Conservation (phyloP, 2,888 invertebrate genomes). For the Lycocerus yunnanus region DNA sequence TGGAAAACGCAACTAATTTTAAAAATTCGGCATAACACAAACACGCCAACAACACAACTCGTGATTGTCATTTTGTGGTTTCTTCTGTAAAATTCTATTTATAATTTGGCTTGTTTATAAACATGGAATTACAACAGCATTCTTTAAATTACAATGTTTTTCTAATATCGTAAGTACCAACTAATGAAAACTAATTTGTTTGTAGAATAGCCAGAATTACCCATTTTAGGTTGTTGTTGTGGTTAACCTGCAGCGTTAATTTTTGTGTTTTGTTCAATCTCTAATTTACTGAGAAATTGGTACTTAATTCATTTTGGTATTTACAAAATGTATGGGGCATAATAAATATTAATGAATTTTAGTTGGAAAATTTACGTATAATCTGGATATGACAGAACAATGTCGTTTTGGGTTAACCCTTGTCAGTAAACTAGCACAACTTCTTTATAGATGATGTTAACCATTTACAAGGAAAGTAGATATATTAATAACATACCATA, state of each 20-base stretch:
- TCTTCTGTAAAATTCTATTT: background rate
- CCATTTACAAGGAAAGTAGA: constrained; percentile 7
- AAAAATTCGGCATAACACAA: background rate
- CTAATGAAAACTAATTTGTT: background rate
- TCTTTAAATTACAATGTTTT: background rate
- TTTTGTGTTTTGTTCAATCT: background rate
- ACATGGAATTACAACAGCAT: background rate
- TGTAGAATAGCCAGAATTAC: background rate
- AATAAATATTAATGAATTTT: background rate
- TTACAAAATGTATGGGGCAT: background rate
- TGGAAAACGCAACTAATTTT: background rate
- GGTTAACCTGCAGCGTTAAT: background rate
- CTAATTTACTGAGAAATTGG: background rate
- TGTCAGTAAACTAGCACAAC: constrained; percentile 3
- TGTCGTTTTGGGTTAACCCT: constrained; percentile 2
- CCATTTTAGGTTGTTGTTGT: background rate
- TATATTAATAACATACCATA: constrained; percentile 12
- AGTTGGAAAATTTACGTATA: background rate
- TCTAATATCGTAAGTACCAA: background rate
- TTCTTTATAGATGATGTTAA: constrained; percentile 1
- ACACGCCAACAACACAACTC: background rate
- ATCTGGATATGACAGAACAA: background rate
- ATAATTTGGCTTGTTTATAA: background rate
- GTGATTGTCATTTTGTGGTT: background rate
- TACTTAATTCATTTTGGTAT: background rate